These are phyloP conservation scores for Clavelina lepadiformis DNA, from an alignment of 23 tunicate genomes.

Conservation along the genomic window DNA sequence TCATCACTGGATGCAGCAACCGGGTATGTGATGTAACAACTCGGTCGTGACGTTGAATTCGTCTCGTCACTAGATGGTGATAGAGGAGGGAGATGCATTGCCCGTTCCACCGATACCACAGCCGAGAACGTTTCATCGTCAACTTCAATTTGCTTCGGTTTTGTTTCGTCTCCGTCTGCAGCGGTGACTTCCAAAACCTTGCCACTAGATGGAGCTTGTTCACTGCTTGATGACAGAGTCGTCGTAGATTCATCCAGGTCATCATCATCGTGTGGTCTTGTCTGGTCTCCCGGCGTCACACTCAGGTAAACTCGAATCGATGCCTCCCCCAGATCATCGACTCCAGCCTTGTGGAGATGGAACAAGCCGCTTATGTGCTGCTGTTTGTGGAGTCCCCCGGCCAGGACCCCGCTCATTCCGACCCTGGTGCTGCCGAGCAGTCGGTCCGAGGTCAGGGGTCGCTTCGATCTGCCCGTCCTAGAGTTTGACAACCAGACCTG, in stretches of 20 bases:
- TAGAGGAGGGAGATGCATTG: conserved; percentile 61
- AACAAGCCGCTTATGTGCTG: conserved; percentile 79
- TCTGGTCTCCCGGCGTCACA: conserved; percentile 62
- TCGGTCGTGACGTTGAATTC: conserved; percentile 2
- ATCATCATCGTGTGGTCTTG: conserved; percentile 16
- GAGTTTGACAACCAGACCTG: conserved; percentile 75
- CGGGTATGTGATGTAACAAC: conserved; percentile 41
- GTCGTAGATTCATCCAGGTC: conserved; percentile 19
- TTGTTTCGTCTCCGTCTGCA: background rate
- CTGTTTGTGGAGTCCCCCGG: conserved; percentile 47
- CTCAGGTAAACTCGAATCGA: conserved; percentile 64
- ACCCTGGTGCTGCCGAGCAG: conserved; percentile 52
- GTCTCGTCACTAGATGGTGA: conserved; percentile 6
- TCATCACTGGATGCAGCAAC: conserved; percentile 6
- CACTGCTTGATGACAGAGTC: conserved; percentile 1
- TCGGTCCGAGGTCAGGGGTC: conserved; percentile 60
- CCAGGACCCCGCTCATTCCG: conserved; percentile 38
- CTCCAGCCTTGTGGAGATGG: conserved; percentile 52
- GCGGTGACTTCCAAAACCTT: background rate
- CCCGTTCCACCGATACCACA: conserved; percentile 57
- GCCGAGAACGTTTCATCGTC: conserved; percentile 33
- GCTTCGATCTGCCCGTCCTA: conserved; percentile 25
- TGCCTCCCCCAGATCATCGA: conserved; percentile 52
- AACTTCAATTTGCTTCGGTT: background rate
- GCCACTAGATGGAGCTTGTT: background rate